Base-by-base conservation (phyloP, 2,888 invertebrate species). In the Nudaria mundana region DNA sequence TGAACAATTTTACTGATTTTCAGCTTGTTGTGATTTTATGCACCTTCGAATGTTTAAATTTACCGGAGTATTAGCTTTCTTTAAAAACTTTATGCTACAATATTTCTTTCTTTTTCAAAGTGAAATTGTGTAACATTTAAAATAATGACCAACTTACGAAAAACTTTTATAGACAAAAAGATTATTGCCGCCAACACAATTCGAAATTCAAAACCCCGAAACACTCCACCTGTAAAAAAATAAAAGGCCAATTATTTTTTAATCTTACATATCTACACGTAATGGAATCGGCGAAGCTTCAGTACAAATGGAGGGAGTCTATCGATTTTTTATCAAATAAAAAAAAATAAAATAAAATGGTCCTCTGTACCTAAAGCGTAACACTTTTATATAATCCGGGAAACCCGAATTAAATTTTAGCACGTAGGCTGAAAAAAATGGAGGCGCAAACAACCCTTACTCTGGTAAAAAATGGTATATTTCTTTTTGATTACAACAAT, bases 401-500 rank as follows among this genome's bases (percentile, higher is more conserved):
- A 81, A 82, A 79, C 73, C 64, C 66, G 73, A 81, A 85, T 87
- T 79, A 86, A 85, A 85, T 86, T 87, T 86, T 86, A 87, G 76
- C 86, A 86, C 85, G 85, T 81, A 73, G 71, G 74, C 68, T 47
- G 55, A 73, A 77, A 78, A 79, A 71, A 71, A 76, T n/a, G 74
- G 78, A 71, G 69, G 62, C 56, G 64, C 70, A 69, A 71, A 80
- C 76, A 76, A 72, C 84, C 85, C 80, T 82, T 81, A 65, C 66
- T 66, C 60, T 50, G 60, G 51, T 74, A 74, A 78, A 85, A 84
- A 85, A 81, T 83, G 66, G 83, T 79, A 85, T 87, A 87, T 87
- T 84, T 87, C 86, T 85, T 87, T 87, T 87, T 87, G 84, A 87
- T 87, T 87, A 87, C 84, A 85, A 86, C 85, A 85, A 86, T 87